A percentile compares a stretch with the other conserved stretches of the same genome.
These are phyloP conservation scores for Cosmorhoe ocellata DNA, from an alignment of 2,888 invertebrate genomes.

Conservation along the genomic window DNA sequence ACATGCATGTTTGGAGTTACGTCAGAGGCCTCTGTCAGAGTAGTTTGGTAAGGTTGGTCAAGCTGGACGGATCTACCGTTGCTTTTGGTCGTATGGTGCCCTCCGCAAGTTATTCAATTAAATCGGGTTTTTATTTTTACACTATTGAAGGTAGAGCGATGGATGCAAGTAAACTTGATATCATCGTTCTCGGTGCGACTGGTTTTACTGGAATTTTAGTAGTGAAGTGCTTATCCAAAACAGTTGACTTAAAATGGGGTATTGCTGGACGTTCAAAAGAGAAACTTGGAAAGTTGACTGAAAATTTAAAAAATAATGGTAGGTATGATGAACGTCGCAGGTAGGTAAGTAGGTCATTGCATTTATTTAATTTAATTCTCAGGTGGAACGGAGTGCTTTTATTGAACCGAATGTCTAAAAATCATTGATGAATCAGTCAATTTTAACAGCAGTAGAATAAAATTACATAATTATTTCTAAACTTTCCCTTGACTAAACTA, in stretches of 20 bases:
- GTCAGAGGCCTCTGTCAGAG: too few species aligned
- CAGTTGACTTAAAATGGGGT: conserved; percentile 42
- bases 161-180: conserved; percentile 29
- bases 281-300: conserved; percentile 34
- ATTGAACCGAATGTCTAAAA: too few species aligned
- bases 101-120: too few species aligned
- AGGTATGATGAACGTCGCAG: neutral
- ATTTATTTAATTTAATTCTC: neutral
- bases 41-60: too few species aligned
- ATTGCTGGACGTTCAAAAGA: conserved; percentile 46
- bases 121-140: neutral
- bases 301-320: conserved; percentile 20
- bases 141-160: neutral
- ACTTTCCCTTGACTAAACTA: too few species aligned
- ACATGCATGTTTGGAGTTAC: too few species aligned
- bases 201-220: conserved; percentile 49
- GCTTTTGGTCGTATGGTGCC: too few species aligned
- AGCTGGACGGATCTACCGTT: too few species aligned
- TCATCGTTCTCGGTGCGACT: conserved; percentile 50
- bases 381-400: too few species aligned
- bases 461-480: too few species aligned
- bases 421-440: too few species aligned
- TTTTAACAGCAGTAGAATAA: too few species aligned
- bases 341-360: neutral
- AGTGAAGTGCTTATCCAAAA: conserved; percentile 38